A percentile compares a stretch with the other conserved stretches of the same genome.
Conservation (phyloP, 2,888 invertebrate genomes). For the Euproctis similis region DNA sequence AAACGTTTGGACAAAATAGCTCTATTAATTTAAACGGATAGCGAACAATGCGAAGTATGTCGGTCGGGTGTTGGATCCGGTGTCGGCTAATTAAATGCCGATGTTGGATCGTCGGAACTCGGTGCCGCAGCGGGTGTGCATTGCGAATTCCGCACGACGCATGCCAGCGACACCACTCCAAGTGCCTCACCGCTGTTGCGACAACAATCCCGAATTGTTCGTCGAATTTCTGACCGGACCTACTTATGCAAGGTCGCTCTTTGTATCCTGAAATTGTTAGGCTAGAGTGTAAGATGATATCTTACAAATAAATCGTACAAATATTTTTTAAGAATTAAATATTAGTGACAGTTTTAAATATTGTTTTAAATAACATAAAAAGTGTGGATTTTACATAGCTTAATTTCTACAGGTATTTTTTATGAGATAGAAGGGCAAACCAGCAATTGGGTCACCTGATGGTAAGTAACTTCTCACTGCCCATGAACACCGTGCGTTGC, state of each 20-base stretch:
- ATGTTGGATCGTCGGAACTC: slow-evolving; percentile 36
- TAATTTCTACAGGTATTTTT: too few species aligned
- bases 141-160: slow-evolving; percentile 28
- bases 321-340: too few species aligned
- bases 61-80: slow-evolving; percentile 39
- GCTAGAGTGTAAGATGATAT: too few species aligned
- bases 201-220: slow-evolving; percentile 54
- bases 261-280: too few species aligned
- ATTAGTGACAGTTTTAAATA: too few species aligned
- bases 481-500: too few species aligned
- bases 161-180: slow-evolving; percentile 40
- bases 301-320: too few species aligned
- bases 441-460: too few species aligned
- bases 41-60: slow-evolving; percentile 61
- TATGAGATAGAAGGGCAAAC: too few species aligned
- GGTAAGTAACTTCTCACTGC: too few species aligned
- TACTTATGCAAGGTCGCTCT: slow-evolving; percentile 5
- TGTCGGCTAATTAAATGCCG: slow-evolving; percentile 69
- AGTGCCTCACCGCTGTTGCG: slow-evolving; percentile 38
- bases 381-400: too few species aligned
- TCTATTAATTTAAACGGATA: slow-evolving; percentile 48
- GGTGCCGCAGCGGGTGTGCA: slow-evolving; percentile 6
- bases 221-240: slow-evolving; percentile 34
- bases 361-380: too few species aligned
- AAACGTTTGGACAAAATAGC: slow-evolving; percentile 48